phyloP scores from a whole-genome alignment of 2,888 invertebrate species.

The Polymixis flavicincta region DNA sequence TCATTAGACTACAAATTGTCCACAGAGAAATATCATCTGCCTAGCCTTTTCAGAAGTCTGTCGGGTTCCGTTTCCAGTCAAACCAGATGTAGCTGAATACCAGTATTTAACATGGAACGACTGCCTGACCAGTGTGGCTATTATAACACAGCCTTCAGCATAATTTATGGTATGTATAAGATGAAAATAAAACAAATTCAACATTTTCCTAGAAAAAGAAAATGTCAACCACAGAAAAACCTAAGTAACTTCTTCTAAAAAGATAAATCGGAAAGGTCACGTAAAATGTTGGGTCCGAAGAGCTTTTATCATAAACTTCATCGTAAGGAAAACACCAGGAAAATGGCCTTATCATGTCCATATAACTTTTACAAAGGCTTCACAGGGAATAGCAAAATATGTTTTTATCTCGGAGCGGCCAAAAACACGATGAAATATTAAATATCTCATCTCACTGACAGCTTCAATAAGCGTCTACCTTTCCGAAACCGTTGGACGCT shows the following conservation, averaged over 20 bases:
- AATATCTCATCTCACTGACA: conserved; percentile 57
- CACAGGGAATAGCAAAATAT: conserved; percentile 52
- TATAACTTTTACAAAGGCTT: conserved; percentile 49
- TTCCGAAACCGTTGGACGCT: conserved; percentile 41
- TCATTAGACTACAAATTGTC: no score
- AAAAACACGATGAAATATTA: conserved; percentile 61
- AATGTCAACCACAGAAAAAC: conserved; percentile 27
- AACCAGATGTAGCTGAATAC: no score
- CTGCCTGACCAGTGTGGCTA: no score
- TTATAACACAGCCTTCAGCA: no score
- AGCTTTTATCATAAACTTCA: conserved; percentile 39
- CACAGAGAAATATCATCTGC: no score
- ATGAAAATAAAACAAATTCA: conserved; percentile 2
- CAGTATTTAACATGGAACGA: no score
- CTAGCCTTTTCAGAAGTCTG: no score
- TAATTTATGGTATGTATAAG: background rate
- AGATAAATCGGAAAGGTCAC: conserved; percentile 47
- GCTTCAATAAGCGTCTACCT: conserved; percentile 53
- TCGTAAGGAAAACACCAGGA: conserved; percentile 42
- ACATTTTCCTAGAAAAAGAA: conserved; percentile 27
- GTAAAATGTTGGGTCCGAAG: conserved; percentile 36
- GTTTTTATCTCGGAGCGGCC: conserved; percentile 34
- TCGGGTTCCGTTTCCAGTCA: no score
- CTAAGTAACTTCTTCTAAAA: conserved; percentile 31
- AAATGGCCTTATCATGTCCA: conserved; percentile 50